Evolutionary conservation across 1,140 invertebrate genomes (phyloP).

Genomic region (Fopius arisanus): DNA sequence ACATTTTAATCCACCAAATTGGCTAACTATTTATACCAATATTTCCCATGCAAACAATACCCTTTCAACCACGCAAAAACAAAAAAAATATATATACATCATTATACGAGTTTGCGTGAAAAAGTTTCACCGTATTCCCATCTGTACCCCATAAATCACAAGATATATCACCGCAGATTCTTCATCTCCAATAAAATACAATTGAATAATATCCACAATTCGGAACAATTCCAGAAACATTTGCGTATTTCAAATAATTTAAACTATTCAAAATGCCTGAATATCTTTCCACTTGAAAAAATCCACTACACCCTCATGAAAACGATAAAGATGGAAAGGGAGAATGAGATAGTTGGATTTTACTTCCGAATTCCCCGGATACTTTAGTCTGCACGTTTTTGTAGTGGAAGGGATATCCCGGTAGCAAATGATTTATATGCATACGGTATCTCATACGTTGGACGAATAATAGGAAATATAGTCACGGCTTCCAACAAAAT

Average conservation of each 20-base stretch:
- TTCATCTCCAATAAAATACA: background rate
- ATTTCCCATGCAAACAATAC: too few species aligned
- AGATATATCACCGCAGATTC: background rate
- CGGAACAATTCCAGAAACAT: background rate
- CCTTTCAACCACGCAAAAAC: too few species aligned
- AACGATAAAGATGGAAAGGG: background rate
- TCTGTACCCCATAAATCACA: background rate
- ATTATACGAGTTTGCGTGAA: background rate
- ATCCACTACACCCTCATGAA: background rate
- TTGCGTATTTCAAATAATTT: background rate
- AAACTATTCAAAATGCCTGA: background rate
- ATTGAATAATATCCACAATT: background rate
- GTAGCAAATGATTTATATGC: slow-evolving; percentile 29
- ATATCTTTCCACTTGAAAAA: background rate
- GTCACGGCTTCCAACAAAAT: slow-evolving; percentile 26
- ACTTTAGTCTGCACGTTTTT: slow-evolving; percentile 47
- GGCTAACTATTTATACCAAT: background rate
- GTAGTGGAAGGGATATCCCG: background rate
- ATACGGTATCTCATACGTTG: slow-evolving; percentile 26
- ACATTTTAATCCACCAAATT: background rate
- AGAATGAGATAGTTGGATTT: slow-evolving; percentile 33
- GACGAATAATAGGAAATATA: slow-evolving; percentile 25
- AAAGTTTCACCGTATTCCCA: background rate
- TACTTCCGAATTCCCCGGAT: slow-evolving; percentile 57
- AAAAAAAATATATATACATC: too few species aligned